A percentile compares a stretch with the other conserved stretches of the same genome.
Evolutionary conservation across 2,797 vertebrate species (phyloP).

Genomic region (Hippopotamyrus pictus): DNA sequence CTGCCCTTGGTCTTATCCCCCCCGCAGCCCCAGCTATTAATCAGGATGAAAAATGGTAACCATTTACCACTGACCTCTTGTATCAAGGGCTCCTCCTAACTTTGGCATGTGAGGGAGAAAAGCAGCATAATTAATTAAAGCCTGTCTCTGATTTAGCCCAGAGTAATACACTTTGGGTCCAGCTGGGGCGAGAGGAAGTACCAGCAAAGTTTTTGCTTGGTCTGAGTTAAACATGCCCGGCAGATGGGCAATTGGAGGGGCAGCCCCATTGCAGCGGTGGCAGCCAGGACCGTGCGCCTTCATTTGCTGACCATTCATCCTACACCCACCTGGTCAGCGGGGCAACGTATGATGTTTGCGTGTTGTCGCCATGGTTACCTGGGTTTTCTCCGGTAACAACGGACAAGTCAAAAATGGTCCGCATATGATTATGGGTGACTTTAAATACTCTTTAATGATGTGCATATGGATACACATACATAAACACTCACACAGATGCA

Average conservation of each 20-base stretch:
- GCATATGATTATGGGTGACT: neutral
- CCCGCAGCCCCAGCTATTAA: slow-evolving; percentile 13
- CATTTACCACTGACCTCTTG: slow-evolving; percentile 8
- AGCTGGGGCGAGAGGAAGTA: neutral
- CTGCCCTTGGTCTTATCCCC: slow-evolving; percentile 1
- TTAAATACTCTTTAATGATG: neutral
- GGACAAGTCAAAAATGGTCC: neutral
- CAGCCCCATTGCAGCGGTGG: neutral
- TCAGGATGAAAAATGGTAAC: slow-evolving; percentile 19
- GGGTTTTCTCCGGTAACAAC: neutral
- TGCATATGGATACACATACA: neutral
- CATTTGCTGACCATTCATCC: neutral
- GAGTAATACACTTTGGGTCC: neutral
- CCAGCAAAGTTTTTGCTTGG: neutral
- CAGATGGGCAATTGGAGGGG: neutral
- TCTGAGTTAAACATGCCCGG: neutral
- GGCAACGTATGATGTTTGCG: neutral
- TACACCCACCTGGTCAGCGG: neutral
- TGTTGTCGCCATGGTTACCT: neutral
- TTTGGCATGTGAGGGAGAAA: neutral
- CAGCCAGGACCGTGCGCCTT: neutral
- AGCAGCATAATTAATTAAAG: slow-evolving; percentile 17
- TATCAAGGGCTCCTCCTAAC: neutral
- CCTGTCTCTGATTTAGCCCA: slow-evolving; percentile 4
- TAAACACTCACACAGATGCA: neutral